Evolutionary conservation across 2,797 vertebrate genomes (phyloP), one percentile per base, ranked within the genome.

Genomic region (Valencia hispanica): DNA sequence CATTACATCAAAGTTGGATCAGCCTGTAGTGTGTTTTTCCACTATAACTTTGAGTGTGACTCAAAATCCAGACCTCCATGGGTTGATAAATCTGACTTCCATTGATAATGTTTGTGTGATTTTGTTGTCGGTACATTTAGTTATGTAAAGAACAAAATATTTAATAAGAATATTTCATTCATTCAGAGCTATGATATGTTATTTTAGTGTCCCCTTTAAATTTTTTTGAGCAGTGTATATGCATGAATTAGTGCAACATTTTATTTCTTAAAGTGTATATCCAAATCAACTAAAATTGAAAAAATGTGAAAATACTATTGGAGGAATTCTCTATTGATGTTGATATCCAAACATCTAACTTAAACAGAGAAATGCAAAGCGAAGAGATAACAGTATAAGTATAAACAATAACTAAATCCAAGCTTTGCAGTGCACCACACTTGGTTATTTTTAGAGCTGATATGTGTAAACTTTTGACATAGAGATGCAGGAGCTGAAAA

Each of bases 331-430:
- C 61, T 5, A n/a, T 69, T 9, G 14, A 10, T 34, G 18, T 34
- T 48, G 1, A 32, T 32, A 17, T 17, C 51, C 22, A 41, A 55
- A 55, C 4, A 27, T 57, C 15, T 18, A 43, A 59, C 48, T 36
- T 27, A 69, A 50, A 48, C 9, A 50, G 59, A 72, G 14, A 66
- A 55, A 84, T 36, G 72, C 5, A 63, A 57, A 11, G 55, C 10
- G 17, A n/a, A 25, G 14, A n/a, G 65, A 22, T 6, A 55, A 27
- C 27, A n/a, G 25, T 30, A 10, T 74, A 55, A n/a, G 25, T 30
- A 10, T 74, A 6, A 30, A 12, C 5, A 61, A 47, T n/a, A n/a
- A n/a, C n/a, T n/a, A 0, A 32, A 22, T 65, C 55, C 25, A 72
- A 69, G 36, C 20, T 48, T 18, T 55, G 4, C 25, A 61, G 17